phyloP scores from a whole-genome alignment of 2,888 invertebrate genomes.

The Spialia ferax region DNA sequence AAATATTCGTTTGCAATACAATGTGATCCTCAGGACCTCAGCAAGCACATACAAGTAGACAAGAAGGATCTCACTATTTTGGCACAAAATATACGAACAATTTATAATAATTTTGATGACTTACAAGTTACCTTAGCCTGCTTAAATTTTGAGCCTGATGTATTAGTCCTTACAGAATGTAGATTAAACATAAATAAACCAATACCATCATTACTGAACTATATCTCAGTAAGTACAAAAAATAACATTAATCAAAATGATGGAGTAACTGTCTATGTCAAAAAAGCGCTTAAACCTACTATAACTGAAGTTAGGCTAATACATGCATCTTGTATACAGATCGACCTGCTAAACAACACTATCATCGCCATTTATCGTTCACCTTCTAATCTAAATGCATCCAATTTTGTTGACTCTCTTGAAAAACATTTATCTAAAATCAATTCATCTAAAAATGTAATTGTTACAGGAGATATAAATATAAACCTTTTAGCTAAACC shows the following conservation, averaged over 20 bases:
- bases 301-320: conserved; percentile 31
- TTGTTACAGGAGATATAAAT: neutral
- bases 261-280: conserved; percentile 20
- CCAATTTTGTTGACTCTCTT: conserved; percentile 6
- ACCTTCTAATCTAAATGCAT: conserved; percentile 12
- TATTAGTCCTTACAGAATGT: conserved; percentile 32
- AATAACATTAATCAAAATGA: conserved; percentile 27
- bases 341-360: neutral
- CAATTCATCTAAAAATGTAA: neutral
- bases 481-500: neutral
- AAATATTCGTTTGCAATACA: neutral
- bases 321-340: conserved; percentile 16
- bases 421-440: neutral
- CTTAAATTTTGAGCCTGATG: conserved; percentile 14
- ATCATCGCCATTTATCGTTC: conserved; percentile 12
- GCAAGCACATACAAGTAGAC: neutral
- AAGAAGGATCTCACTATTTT: conserved; percentile 21
- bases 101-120: conserved; percentile 22
- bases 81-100: conserved; percentile 35
- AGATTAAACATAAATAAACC: neutral
- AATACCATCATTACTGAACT: conserved; percentile 39
- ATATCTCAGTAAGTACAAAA: conserved; percentile 23
- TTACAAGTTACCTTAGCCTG: conserved; percentile 9
- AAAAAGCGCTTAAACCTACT: conserved; percentile 11
- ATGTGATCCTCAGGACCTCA: conserved; percentile 1